phyloP scores from a whole-genome alignment of 1,140 invertebrate genomes.

The Drosophila tristis region DNA sequence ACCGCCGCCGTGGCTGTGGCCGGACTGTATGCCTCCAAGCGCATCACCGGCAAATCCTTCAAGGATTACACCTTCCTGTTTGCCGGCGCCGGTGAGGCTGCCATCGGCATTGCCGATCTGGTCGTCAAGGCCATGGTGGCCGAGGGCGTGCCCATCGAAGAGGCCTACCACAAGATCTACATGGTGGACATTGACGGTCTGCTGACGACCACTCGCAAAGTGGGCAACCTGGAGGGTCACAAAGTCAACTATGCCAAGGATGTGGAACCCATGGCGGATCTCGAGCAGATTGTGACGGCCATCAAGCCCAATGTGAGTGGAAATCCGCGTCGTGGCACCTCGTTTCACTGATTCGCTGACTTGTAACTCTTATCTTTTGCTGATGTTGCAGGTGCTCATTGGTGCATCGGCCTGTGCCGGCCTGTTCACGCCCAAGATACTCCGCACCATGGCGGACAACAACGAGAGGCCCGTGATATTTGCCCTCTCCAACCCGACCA shows the following conservation, averaged over 20 bases:
- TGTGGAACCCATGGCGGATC: constrained; percentile 89
- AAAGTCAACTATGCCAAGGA: constrained; percentile 94
- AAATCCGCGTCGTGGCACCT: not conserved
- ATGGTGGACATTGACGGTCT: constrained; percentile 95
- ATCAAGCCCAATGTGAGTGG: constrained; percentile 88
- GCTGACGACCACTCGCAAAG: constrained; percentile 89
- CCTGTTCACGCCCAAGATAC: constrained; percentile 94
- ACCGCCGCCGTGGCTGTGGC: constrained; percentile 97
- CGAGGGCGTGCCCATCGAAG: constrained; percentile 89
- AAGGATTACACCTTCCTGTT: constrained; percentile 94
- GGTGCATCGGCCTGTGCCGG: constrained; percentile 95
- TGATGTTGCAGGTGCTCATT: constrained; percentile 67
- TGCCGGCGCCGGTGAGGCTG: constrained; percentile 96
- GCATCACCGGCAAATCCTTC: constrained; percentile 91
- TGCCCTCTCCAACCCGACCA: constrained; percentile 97
- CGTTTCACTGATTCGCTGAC: not conserved
- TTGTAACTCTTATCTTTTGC: not conserved
- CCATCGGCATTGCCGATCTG: constrained; percentile 94
- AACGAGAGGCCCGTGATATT: constrained; percentile 96
- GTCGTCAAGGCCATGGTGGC: constrained; percentile 94
- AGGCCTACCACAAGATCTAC: constrained; percentile 94
- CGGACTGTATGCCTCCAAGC: constrained; percentile 92
- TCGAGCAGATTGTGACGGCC: constrained; percentile 91
- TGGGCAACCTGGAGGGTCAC: constrained; percentile 90
- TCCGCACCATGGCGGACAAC: constrained; percentile 93